phyloP scores from a whole-genome alignment of 1,140 invertebrate genomes.

The Catajapyx aquilonaris region DNA sequence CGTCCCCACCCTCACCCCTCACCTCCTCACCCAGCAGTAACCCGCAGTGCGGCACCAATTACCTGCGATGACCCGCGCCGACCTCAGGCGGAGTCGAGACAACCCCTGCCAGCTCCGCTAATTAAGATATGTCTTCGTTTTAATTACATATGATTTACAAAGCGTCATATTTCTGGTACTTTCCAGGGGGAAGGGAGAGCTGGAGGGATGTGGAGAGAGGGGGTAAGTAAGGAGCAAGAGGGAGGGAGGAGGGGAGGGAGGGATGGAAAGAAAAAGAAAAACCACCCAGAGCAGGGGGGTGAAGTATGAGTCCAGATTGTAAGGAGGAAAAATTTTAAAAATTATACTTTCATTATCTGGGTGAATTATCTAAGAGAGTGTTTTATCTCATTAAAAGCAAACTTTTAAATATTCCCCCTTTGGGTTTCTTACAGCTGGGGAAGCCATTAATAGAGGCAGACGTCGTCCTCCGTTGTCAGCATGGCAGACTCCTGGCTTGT shows the following conservation, averaged over 20 bases:
- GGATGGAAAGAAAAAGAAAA: background rate
- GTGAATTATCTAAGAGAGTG: slow-evolving; percentile 2
- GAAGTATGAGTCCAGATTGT: no score
- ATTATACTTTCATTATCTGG: slow-evolving; percentile 1
- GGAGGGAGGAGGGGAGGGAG: background rate
- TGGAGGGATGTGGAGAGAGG: background rate
- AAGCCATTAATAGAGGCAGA: slow-evolving; percentile 1
- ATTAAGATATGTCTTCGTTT: slow-evolving; percentile 2
- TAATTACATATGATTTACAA: slow-evolving; percentile 1
- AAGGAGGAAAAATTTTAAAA: background rate
- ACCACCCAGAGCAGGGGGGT: background rate
- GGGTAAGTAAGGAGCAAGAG: background rate
- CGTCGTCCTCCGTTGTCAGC: background rate
- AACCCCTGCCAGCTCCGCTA: no score
- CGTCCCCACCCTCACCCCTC: no score
- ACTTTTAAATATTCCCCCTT: background rate
- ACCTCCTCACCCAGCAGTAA: no score
- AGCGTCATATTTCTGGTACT: background rate
- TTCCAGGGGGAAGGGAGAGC: background rate
- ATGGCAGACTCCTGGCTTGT: no score
- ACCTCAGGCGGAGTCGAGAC: no score
- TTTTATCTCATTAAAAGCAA: slow-evolving; percentile 3
- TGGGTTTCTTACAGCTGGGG: background rate
- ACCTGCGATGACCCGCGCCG: no score
- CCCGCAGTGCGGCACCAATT: no score